Evolutionary conservation across 2,888 invertebrate genomes (phyloP).

Genomic region (Mycalesis mineus): DNA sequence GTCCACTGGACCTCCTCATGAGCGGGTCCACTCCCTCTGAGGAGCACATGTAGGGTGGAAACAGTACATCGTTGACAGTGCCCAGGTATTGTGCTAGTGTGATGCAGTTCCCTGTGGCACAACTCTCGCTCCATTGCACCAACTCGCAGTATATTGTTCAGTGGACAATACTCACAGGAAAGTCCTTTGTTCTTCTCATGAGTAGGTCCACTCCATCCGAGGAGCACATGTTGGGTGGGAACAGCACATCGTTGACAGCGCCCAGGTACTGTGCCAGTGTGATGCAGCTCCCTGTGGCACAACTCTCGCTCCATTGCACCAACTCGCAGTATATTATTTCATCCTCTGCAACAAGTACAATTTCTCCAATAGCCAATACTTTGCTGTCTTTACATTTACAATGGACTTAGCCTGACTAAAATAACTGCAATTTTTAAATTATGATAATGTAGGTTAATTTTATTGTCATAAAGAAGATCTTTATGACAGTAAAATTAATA

Average conservation of each 20-base stretch:
- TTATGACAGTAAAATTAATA: no score
- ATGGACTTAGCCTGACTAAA: no score
- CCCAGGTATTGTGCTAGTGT: constrained; percentile 79
- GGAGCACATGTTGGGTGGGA: constrained; percentile 78
- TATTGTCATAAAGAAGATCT: no score
- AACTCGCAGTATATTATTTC: constrained; percentile 81
- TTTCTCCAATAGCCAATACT: no score
- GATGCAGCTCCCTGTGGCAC: constrained; percentile 52
- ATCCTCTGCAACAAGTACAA: constrained; percentile 68
- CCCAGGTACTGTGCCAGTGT: constrained; percentile 82
- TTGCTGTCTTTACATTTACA: no score
- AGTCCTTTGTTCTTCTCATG: constrained; percentile 81
- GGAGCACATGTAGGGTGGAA: constrained; percentile 78
- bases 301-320: constrained; percentile 78
- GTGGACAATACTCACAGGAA: constrained; percentile 79
- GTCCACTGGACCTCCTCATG: no score
- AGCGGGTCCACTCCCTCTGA: constrained; percentile 81
- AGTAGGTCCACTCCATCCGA: constrained; percentile 81
- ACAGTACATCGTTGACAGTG: constrained; percentile 80
- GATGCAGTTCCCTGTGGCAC: no score
- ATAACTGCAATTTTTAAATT: no score
- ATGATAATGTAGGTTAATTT: no score
- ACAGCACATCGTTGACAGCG: constrained; percentile 80
- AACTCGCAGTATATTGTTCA: constrained; percentile 80
- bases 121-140: constrained; percentile 75